Evolutionary conservation across 2,113 vertebrate species (phyloP).

Genomic region (Sitta europaea): DNA sequence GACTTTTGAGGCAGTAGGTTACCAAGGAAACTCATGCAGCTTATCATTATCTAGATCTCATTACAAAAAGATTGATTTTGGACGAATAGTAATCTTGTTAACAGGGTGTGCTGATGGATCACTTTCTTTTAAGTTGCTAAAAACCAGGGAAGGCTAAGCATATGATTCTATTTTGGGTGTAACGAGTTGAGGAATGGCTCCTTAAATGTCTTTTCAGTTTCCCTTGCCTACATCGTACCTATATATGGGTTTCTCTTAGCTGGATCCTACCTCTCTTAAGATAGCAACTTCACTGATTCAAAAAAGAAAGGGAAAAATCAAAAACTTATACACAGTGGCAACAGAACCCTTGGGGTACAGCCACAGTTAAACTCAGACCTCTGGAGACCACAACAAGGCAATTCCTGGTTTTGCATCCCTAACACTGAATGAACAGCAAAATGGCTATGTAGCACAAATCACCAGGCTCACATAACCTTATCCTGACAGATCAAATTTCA

Average conservation of each 20-base stretch:
- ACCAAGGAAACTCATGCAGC: not conserved
- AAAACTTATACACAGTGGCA: not conserved
- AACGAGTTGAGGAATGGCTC: not conserved
- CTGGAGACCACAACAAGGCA: not conserved
- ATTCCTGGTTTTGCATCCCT: not conserved
- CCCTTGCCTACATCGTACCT: not conserved
- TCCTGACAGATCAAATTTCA: not conserved
- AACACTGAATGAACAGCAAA: not conserved
- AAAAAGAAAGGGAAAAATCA: not conserved
- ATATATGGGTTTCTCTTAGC: not conserved
- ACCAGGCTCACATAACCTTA: not conserved
- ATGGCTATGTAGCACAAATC: not conserved
- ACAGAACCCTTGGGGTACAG: not conserved
- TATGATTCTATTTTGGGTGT: not conserved
- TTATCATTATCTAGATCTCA: not conserved
- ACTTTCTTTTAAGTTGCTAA: not conserved
- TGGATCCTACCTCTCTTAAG: not conserved
- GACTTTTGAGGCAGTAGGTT: not conserved
- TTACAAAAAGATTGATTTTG: not conserved
- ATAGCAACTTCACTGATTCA: not conserved
- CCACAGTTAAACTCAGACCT: not conserved
- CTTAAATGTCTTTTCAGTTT: not conserved
- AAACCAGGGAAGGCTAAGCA: not conserved
- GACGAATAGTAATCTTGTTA: not conserved
- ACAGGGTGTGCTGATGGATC: not conserved